A percentile compares a stretch with the other conserved stretches of the same genome.
These are phyloP conservation scores for Bicyclus anynana DNA, from an alignment of 1,140 invertebrate species.

Conservation along the genomic window DNA sequence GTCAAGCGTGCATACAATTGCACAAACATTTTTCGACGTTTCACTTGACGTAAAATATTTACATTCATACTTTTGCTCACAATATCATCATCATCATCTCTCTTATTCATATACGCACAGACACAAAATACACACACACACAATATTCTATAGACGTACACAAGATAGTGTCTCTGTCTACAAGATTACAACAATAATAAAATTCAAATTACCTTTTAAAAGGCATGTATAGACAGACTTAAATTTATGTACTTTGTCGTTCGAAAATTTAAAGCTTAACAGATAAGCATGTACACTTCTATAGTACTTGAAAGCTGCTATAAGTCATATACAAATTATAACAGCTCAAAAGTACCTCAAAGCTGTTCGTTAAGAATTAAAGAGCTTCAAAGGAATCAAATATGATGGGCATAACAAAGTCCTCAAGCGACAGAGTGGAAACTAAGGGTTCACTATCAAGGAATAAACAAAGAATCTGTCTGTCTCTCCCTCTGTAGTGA, in stretches of 20 bases:
- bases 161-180: constrained; percentile 24
- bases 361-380: neutral
- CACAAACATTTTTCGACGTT: constrained; percentile 1
- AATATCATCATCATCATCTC: constrained; percentile 14
- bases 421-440: no score
- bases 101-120: constrained; percentile 17
- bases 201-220: constrained; percentile 34
- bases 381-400: no score
- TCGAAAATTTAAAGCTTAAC: constrained; percentile 33
- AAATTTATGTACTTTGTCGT: constrained; percentile 36
- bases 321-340: neutral
- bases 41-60: constrained; percentile 48
- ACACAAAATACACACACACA: constrained; percentile 21
- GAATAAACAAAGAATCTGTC: no score
- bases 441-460: no score
- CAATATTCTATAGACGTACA: neutral
- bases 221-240: constrained; percentile 54
- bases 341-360: constrained; percentile 27
- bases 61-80: constrained; percentile 29
- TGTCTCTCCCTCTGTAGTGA: no score
- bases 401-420: no score
- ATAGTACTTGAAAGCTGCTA: constrained; percentile 26
- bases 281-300: constrained; percentile 17
- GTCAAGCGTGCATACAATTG: constrained; percentile 12
- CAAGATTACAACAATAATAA: constrained; percentile 11